A percentile compares a stretch with the other conserved stretches of the same genome.
These are phyloP conservation scores for Apostichopus californicus DNA, from an alignment of 35 echinoderm and acorn worm species.

Conservation along the genomic window DNA sequence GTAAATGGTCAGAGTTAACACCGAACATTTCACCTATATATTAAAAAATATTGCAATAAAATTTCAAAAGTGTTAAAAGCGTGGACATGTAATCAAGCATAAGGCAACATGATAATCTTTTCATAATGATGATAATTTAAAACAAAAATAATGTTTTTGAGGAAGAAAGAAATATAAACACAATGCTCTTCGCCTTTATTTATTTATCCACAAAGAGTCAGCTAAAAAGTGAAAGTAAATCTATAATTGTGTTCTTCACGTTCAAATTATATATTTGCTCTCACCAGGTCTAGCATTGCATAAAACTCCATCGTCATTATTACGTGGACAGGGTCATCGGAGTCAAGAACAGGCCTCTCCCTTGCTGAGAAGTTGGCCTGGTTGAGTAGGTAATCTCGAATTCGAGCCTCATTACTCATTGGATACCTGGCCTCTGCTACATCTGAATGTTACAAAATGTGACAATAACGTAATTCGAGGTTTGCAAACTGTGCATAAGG, in stretches of 20 bases:
- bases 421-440: background rate
- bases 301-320: background rate
- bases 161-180: no score
- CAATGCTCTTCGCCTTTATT: no score
- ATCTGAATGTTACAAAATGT: background rate
- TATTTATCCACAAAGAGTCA: no score
- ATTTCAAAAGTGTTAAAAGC: no score
- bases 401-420: background rate
- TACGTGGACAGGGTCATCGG: constrained; percentile 2
- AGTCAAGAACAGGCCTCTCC: constrained; percentile 28
- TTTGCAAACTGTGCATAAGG: background rate
- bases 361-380: constrained; percentile 6
- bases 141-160: no score
- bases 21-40: no score
- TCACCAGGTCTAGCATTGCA: constrained; percentile 40
- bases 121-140: no score
- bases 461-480: background rate
- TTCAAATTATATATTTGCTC: background rate
- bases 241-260: background rate
- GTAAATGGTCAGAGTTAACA: no score
- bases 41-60: no score
- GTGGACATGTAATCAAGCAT: no score
- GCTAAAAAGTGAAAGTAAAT: no score
- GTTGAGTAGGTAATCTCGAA: constrained; percentile 27
- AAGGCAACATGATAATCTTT: no score